These are phyloP conservation scores for Arothron firmamentum DNA, from an alignment of 2,113 vertebrate species.

Conservation along the genomic window DNA sequence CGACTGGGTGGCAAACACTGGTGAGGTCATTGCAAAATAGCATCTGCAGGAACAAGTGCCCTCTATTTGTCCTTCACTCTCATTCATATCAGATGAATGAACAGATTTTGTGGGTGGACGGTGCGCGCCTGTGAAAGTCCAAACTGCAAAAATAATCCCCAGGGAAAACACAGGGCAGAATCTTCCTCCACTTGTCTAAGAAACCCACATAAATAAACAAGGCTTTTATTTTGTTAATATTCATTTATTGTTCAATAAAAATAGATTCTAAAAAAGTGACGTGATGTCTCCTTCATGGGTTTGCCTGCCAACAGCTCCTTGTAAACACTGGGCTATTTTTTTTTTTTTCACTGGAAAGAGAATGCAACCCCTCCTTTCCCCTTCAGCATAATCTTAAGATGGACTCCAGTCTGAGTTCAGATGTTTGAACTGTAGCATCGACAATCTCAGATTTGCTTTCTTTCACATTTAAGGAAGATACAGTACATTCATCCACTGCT, in stretches of 20 bases:
- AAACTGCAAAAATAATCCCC: conserved; percentile 46
- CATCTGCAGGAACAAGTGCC: conserved; percentile 55
- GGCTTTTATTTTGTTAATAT: conserved; percentile 70
- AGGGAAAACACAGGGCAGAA: conserved; percentile 34
- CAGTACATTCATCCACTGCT: conserved; percentile 59
- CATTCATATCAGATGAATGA: conserved; percentile 43
- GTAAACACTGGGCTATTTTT: conserved; percentile 56
- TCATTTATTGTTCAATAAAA: conserved; percentile 80
- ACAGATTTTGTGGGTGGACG: conserved; percentile 17
- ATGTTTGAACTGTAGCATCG: conserved; percentile 40
- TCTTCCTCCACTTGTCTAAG: conserved; percentile 41
- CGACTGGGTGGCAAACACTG: conserved; percentile 44
- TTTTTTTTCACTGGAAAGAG: conserved; percentile 34
- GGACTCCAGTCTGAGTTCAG: conserved; percentile 24
- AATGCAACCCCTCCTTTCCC: conserved; percentile 37
- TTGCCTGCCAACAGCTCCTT: conserved; percentile 61
- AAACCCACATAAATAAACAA: conserved; percentile 56
- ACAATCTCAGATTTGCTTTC: conserved; percentile 33
- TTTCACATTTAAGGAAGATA: conserved; percentile 62
- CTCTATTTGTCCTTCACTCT: conserved; percentile 41
- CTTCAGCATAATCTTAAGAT: conserved; percentile 21
- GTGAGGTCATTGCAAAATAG: conserved; percentile 63
- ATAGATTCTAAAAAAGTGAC: conserved; percentile 79
- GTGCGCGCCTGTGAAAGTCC: conserved; percentile 24
- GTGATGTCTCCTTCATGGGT: conserved; percentile 76